These are phyloP conservation scores for Papilio elwesi DNA, from an alignment of 2,888 invertebrate genomes.

Conservation along the genomic window DNA sequence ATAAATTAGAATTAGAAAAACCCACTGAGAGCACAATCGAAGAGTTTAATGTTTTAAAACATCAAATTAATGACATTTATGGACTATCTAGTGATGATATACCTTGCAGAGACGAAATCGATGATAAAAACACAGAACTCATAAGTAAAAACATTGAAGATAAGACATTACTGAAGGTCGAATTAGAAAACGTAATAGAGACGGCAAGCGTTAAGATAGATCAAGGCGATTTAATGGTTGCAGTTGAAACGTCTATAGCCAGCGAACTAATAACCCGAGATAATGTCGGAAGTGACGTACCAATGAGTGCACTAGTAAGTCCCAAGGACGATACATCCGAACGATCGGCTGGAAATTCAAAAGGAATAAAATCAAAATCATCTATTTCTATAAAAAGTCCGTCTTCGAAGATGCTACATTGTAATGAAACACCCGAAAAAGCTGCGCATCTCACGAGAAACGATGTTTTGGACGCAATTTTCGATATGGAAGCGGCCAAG, in stretches of 20 bases:
- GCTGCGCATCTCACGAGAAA: constrained; percentile 52
- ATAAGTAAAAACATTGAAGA: constrained; percentile 34
- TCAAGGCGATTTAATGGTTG: constrained; percentile 52
- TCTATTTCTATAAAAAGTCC: constrained; percentile 7
- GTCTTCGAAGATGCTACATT: neutral
- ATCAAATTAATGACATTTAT: constrained; percentile 60
- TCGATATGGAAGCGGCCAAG: constrained; percentile 51
- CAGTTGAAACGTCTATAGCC: constrained; percentile 60
- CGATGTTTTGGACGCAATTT: constrained; percentile 60
- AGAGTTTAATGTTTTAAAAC: constrained; percentile 59
- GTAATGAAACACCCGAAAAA: constrained; percentile 45
- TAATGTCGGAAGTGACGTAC: constrained; percentile 43
- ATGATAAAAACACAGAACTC: neutral
- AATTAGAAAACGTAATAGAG: constrained; percentile 58
- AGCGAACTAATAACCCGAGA: constrained; percentile 45
- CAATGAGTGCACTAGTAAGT: constrained; percentile 63
- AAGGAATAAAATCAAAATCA: neutral
- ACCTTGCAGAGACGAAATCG: constrained; percentile 10
- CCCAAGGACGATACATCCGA: constrained; percentile 48
- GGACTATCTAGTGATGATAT: constrained; percentile 41
- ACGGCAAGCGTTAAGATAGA: constrained; percentile 51
- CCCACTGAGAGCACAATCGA: constrained; percentile 48
- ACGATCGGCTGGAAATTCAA: neutral
- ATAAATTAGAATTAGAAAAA: constrained; percentile 35
- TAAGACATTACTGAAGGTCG: constrained; percentile 56